Base-by-base conservation (phyloP, 2,888 invertebrate genomes). In the Lithosia quadra region DNA sequence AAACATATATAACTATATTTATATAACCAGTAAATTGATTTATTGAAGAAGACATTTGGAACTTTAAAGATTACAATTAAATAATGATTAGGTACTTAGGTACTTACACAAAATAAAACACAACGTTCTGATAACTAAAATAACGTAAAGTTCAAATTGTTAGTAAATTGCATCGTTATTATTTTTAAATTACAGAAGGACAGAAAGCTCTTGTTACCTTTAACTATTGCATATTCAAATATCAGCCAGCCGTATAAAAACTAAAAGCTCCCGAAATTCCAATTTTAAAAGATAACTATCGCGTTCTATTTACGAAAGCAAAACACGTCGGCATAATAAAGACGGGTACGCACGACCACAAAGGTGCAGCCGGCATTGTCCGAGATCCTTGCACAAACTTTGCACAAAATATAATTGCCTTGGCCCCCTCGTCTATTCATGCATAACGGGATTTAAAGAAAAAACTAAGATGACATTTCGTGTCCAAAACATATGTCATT, bases 401-500 rank as follows among this genome's bases (percentile, higher is more conserved):
- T 83, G 86, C 87, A 86, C 89, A 90, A 91, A 91, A 91, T 91
- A 92, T 92, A 94, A 95, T 94, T 93, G 93, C 93, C 83, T 86
- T 86, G 86, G 92, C 93, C 94, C 93, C 93, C 88, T 89, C 86
- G 84, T 84, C 84, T 82, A 88, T 81, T 78, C 74, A 81, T 71
- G 79, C 73, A 78, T 82, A 77, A 85, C 76, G 73, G 77, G 80
- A 76, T 84, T 79, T 77, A 76, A 81, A 76, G 78, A 84, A 89
- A 67, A 86, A 89, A 84, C 83, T 75, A 78, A 88, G 87, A 91
- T 91, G 90, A 90, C 92, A 83, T 89, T 89, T 82, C 84, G 86
- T 93, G 94, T 94, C 94, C 94, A 94, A 95, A 95, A 94, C 92
- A 92, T 84, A 91, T 90, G 94, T 94, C 93, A 93, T 90, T 91